A percentile compares a stretch with the other conserved stretches of the same genome.
phyloP scores from a whole-genome alignment of 1,140 invertebrate species.

The Bombus breviceps region DNA sequence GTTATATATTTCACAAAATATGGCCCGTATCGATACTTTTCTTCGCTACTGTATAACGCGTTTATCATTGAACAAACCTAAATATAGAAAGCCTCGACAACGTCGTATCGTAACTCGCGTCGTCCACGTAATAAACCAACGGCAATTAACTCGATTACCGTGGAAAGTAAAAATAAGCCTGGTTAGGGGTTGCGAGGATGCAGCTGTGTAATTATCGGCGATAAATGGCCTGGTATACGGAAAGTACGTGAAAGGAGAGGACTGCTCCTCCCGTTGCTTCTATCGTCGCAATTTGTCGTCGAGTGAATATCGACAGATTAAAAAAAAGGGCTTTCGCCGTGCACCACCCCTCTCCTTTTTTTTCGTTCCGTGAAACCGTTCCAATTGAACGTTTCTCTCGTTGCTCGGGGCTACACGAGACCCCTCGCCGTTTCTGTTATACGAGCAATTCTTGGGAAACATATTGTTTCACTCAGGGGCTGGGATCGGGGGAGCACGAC shows the following conservation, averaged over 20 bases:
- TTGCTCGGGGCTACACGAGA: not conserved
- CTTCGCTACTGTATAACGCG: no score
- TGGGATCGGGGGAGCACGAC: not conserved
- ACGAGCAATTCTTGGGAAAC: not conserved
- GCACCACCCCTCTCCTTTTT: not conserved
- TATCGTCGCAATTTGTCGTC: constrained; percentile 57
- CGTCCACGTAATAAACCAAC: no score
- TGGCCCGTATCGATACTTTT: no score
- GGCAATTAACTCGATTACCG: no score
- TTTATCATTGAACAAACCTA: no score
- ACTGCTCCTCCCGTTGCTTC: not conserved
- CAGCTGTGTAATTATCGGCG: constrained; percentile 7
- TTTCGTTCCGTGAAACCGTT: constrained; percentile 5
- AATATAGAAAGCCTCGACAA: no score
- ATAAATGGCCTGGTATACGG: constrained; percentile 41
- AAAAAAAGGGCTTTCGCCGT: constrained; percentile 47
- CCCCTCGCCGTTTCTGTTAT: not conserved
- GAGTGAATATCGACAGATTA: constrained; percentile 61
- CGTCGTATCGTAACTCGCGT: no score
- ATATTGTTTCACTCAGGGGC: not conserved
- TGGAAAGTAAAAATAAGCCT: no score
- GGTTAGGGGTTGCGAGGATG: not conserved
- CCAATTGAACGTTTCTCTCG: not conserved
- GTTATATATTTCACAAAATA: no score
- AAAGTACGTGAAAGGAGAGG: not conserved